Base-by-base conservation (phyloP, 2,797 vertebrate genomes). In the Enteromius unitaeniatus region DNA sequence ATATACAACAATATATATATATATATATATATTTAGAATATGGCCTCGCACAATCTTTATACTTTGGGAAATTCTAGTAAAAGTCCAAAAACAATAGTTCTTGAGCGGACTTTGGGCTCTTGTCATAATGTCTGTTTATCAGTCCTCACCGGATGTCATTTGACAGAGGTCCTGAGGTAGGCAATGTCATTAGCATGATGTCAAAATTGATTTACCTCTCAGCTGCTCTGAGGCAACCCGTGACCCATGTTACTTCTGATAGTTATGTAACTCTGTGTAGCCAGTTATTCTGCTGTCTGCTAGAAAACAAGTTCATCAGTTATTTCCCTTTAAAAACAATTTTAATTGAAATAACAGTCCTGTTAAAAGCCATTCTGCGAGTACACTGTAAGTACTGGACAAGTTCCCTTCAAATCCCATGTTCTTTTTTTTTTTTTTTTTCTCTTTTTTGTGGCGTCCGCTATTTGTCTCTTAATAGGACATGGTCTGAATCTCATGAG, bases 381-480 rank as follows among this genome's bases (percentile, higher is more conserved):
- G 75, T 83, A 28, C 28, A 28, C 28, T 28, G 28, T 28, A 65
- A 78, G 67, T 37, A 42, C 58, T 69, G 42, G 65, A 23, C 19
- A 60, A 58, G 51, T 79, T 85, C 68, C 49, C 23, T 79, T 83
- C 23, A 82, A 86, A 87, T 88, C 86, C 83, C 80, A 81, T 19
- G 75, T 78, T 74, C 79, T 79, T 81, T 82, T 81, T 82, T 88
- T 65, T 79, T 75, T 81, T 47, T 49, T 79, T 81, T 82, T 81
- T 82, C 87, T 65, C 77, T 75, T 81, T 47, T 49, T 58, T 84
- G 58, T 86, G 82, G 77, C 78, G 23, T 51, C 73, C 23, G 26
- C 74, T 84, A 80, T 91, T 88, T 81, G 74, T 76, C 83, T 88
- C 64, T 85, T 88, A 87, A 88, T 83, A 70, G 84, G 76, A 85